phyloP scores from a whole-genome alignment of 2,113 vertebrate species.

The Pionites leucogaster region DNA sequence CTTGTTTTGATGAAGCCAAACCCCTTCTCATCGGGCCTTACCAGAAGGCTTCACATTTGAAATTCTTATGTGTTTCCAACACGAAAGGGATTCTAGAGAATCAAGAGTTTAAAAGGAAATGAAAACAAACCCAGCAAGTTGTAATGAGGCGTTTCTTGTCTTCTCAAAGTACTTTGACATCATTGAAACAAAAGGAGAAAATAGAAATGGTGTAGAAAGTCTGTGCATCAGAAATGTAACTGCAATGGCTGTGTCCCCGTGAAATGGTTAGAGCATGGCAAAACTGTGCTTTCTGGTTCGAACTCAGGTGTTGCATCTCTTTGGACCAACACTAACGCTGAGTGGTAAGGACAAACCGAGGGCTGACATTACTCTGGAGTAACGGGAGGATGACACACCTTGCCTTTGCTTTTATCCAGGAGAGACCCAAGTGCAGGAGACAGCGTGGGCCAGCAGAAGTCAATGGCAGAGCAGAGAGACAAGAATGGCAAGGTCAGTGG shows the following conservation, averaged over 20 bases:
- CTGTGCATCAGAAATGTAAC: background rate
- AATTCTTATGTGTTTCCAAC: background rate
- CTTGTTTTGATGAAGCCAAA: background rate
- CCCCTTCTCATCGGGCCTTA: background rate
- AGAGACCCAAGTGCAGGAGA: background rate
- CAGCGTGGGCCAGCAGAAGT: no score
- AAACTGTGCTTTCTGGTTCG: background rate
- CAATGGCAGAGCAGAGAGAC: background rate
- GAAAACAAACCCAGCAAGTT: background rate
- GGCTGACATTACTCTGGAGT: background rate
- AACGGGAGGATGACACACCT: background rate
- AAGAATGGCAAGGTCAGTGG: background rate
- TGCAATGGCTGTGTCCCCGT: fast-evolving
- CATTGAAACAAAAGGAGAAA: background rate
- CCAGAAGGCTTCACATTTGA: background rate
- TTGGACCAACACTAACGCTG: background rate
- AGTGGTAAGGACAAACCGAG: background rate
- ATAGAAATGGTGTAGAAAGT: background rate
- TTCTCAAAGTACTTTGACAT: background rate
- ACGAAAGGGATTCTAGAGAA: background rate
- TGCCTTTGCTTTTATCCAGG: background rate
- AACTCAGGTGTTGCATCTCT: background rate
- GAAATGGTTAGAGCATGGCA: background rate
- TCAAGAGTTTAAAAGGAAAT: background rate
- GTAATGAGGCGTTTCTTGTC: background rate